These are phyloP conservation scores for Psix sp. DNA, from an alignment of 1,140 invertebrate species.

Conservation along the genomic window DNA sequence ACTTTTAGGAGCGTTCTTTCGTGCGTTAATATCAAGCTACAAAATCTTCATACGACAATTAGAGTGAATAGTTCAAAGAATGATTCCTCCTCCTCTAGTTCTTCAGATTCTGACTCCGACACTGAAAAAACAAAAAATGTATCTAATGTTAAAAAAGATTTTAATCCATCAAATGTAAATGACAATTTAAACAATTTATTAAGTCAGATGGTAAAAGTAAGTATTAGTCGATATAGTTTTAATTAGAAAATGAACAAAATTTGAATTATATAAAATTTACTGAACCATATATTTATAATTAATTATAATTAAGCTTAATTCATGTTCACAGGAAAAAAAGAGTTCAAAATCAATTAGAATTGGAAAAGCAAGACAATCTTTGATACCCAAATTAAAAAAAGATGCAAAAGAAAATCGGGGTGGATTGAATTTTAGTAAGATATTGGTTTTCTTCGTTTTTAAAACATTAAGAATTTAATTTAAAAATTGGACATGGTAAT, in stretches of 20 bases:
- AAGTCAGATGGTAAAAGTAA: conserved; percentile 40
- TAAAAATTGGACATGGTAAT: no score
- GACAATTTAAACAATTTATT: conserved; percentile 50
- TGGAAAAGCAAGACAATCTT: conserved; percentile 6
- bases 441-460: no score
- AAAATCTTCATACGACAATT: no score
- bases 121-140: conserved; percentile 31
- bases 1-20: no score
- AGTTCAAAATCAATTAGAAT: conserved; percentile 20
- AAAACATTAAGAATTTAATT: no score
- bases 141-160: no score
- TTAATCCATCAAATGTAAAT: conserved; percentile 3
- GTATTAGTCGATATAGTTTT: not conserved
- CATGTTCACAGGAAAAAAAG: conserved; percentile 9
- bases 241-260: no score
- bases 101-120: conserved; percentile 64
- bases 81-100: conserved; percentile 56
- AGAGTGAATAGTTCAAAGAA: no score
- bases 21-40: no score
- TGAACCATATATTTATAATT: no score
- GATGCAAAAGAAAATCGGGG: not conserved
- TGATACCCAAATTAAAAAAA: not conserved
- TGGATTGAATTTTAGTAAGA: not conserved
- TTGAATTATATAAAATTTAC: no score
- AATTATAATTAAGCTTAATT: conserved; percentile 16